Conservation (phyloP, 2,797 vertebrate genomes). For the Lutjanus argentimaculatus region DNA sequence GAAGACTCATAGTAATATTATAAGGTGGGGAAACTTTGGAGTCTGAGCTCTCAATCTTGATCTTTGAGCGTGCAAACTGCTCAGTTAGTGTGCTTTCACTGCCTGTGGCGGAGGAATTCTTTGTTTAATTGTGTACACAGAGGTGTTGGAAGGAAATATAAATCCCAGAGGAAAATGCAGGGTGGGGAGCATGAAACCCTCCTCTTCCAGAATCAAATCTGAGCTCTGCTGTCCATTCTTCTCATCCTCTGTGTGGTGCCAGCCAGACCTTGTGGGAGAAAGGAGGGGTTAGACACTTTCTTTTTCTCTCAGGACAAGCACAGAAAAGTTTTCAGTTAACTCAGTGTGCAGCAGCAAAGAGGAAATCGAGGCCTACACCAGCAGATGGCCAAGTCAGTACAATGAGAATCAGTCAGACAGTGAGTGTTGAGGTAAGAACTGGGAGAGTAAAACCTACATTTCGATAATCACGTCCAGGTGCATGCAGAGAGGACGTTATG, state of each 20-base stretch:
- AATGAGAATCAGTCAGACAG: constrained; percentile 24
- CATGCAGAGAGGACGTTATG: constrained; percentile 25
- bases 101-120: constrained; percentile 47
- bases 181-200: constrained; percentile 67
- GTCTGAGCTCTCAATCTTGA: constrained; percentile 36
- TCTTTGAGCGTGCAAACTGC: constrained; percentile 39
- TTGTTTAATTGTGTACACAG: constrained; percentile 67
- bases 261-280: constrained; percentile 67
- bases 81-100: constrained; percentile 51
- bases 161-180: constrained; percentile 79
- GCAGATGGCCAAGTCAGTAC: constrained; percentile 46
- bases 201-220: constrained; percentile 70
- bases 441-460: background rate
- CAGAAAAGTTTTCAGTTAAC: constrained; percentile 38
- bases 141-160: constrained; percentile 75
- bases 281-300: constrained; percentile 51
- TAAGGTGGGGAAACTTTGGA: constrained; percentile 17
- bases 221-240: constrained; percentile 67
- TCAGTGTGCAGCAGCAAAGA: constrained; percentile 59
- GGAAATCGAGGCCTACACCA: constrained; percentile 73
- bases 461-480: constrained; percentile 28
- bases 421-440: background rate
- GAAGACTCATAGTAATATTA: constrained; percentile 92
- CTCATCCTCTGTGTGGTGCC: constrained; percentile 52
- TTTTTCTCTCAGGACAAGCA: constrained; percentile 34